phyloP scores from a whole-genome alignment of 2,113 vertebrate species.

The Mormyrus iriodes region DNA sequence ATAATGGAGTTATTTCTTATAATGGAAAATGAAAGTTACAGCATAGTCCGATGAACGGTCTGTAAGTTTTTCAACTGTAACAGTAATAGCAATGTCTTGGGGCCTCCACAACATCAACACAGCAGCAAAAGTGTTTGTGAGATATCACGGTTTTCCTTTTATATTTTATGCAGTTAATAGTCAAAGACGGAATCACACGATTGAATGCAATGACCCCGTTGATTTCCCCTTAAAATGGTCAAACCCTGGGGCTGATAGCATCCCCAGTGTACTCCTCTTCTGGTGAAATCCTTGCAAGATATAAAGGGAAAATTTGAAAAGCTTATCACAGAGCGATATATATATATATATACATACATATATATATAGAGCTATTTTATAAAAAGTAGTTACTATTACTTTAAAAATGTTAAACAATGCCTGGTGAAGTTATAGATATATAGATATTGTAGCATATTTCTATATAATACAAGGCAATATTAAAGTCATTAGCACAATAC shows the following conservation, averaged over 20 bases:
- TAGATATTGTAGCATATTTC: neutral
- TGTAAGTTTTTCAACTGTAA: neutral
- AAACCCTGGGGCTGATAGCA: neutral
- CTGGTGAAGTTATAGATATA: neutral
- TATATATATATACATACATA: no score
- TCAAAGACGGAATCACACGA: neutral
- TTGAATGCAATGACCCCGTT: neutral
- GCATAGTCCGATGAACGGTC: neutral
- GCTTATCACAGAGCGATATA: neutral
- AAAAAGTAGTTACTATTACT: neutral
- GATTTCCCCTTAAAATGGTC: neutral
- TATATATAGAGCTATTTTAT: neutral
- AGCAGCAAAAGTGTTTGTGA: neutral
- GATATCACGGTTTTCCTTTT: neutral
- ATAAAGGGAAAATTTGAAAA: neutral
- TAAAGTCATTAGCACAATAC: neutral
- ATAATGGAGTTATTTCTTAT: neutral
- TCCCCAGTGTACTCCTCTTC: neutral
- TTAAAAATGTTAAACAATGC: neutral
- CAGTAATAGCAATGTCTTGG: neutral
- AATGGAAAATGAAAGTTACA: neutral
- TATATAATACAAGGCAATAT: neutral
- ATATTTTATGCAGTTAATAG: neutral
- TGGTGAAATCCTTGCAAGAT: neutral
- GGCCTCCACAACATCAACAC: neutral